Conservation (phyloP, 2,113 vertebrate species). For the Ranitomeya imitator region DNA sequence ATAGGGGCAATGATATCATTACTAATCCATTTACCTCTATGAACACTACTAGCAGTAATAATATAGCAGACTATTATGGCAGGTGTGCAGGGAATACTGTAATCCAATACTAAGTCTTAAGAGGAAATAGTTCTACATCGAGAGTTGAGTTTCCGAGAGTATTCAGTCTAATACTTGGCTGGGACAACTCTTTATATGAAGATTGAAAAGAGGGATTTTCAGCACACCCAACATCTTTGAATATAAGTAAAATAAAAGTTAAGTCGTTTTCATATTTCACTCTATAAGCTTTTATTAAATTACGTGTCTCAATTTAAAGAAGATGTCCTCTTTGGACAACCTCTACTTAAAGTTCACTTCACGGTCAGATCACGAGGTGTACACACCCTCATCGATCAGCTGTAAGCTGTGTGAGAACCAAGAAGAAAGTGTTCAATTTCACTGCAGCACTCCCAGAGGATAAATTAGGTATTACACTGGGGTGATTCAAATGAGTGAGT, state of each 20-base stretch:
- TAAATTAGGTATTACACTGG: too few relatives aligned
- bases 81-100: neutral
- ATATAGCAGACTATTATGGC: neutral
- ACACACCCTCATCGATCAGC: too few relatives aligned
- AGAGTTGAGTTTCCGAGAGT: neutral
- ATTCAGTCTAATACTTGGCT: neutral
- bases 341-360: too few relatives aligned
- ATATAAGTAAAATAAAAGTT: neutral
- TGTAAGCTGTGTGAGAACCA: too few relatives aligned
- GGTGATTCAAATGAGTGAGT: too few relatives aligned
- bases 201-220: neutral
- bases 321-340: too few relatives aligned
- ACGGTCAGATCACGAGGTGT: too few relatives aligned
- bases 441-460: too few relatives aligned
- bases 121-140: neutral
- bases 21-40: neutral
- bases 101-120: neutral
- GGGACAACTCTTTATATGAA: neutral
- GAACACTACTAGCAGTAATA: neutral
- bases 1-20: neutral
- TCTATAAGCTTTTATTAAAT: neutral
- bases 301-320: too few relatives aligned
- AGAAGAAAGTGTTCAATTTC: too few relatives aligned
- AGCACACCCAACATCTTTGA: neutral
- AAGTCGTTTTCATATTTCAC: neutral